Evolutionary conservation across 2,888 invertebrate species (phyloP).

Genomic region (Diaphora mendica): DNA sequence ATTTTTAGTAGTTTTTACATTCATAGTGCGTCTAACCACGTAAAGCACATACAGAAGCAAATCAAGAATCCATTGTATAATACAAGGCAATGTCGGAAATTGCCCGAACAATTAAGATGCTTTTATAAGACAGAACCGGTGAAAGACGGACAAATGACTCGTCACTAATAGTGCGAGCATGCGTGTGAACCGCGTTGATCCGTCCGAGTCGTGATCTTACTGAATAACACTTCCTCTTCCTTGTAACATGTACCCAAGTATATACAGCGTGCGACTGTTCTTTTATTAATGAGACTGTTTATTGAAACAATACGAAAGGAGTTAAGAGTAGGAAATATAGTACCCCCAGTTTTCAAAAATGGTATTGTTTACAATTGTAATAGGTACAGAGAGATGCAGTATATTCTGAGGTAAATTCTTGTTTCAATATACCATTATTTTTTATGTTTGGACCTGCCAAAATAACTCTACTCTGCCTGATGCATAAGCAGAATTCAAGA

Average conservation of each 20-base stretch:
- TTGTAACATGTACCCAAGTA: slow-evolving; percentile 30
- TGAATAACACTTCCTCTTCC: slow-evolving; percentile 68
- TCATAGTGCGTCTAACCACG: not conserved
- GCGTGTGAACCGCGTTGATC: slow-evolving; percentile 59
- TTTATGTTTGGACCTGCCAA: no score
- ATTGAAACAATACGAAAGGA: not conserved
- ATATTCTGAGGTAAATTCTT: not conserved
- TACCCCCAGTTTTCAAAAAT: not conserved
- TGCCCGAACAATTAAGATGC: slow-evolving; percentile 46
- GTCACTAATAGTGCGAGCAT: slow-evolving; percentile 67
- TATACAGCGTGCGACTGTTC: slow-evolving; percentile 15
- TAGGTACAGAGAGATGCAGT: not conserved
- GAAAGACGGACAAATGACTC: slow-evolving; percentile 57
- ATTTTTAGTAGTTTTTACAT: no score
- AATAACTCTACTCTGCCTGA: no score
- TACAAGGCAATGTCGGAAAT: slow-evolving; percentile 29
- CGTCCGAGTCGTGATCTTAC: slow-evolving; percentile 61
- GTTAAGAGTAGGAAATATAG: not conserved
- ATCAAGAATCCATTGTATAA: slow-evolving; percentile 34
- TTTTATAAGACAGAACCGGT: slow-evolving; percentile 32
- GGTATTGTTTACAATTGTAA: not conserved
- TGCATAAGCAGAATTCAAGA: no score
- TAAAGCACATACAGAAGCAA: slow-evolving; percentile 34
- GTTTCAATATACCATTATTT: no score
- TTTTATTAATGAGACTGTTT: slow-evolving; percentile 1